Base-by-base conservation (phyloP, 2,797 vertebrate species). In the Ispidina picta region DNA sequence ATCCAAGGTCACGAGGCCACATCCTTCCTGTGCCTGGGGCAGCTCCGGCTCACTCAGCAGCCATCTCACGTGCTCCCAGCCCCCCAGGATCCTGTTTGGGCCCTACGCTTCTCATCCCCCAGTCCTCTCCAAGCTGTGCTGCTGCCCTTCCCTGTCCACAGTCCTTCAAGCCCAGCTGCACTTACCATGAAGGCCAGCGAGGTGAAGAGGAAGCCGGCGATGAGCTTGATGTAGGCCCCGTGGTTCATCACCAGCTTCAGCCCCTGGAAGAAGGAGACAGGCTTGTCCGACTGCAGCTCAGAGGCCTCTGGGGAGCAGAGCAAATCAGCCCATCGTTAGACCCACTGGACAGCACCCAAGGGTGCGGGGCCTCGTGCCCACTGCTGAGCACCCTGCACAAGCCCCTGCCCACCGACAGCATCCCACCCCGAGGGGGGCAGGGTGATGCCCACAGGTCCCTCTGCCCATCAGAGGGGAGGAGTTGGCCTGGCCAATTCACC, bases 181-280 rank as follows among this genome's bases (percentile, higher is more conserved):
- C 96, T 98, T 95, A 99, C 99, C 99, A 99, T 99, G 94, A 99
- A 99, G 84, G 98, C 99, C 93, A 99, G 96, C 0, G 99, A 99
- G 56, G 99, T 99, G 93, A 99, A 99, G 92, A 99, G 98, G 96
- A 99, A 99, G 86, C 98, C 98, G 0, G 98, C 95, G 11, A 99
- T 98, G 84, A 99, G 98, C 82, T 98, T 99, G 93, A 98, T 76
- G 29, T 99, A 99, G 0, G 99, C 98, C 20, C 98, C 94, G 0
- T 99, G 97, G 75, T 97, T 97, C 98, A 98, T 98, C 81, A 99
- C 98, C 92, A 98, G 92, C 85, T 98, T 98, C 79, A 99, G 93
- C 85, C 99, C 98, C 83, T 95, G 98, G 80, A 97, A 92, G 96
- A 99, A 99, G 63, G 98, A 96, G 73, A 98, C 97, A 2, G 98